Evolutionary conservation across 1,140 invertebrate species (phyloP).

Genomic region (Heliconius melpomene): DNA sequence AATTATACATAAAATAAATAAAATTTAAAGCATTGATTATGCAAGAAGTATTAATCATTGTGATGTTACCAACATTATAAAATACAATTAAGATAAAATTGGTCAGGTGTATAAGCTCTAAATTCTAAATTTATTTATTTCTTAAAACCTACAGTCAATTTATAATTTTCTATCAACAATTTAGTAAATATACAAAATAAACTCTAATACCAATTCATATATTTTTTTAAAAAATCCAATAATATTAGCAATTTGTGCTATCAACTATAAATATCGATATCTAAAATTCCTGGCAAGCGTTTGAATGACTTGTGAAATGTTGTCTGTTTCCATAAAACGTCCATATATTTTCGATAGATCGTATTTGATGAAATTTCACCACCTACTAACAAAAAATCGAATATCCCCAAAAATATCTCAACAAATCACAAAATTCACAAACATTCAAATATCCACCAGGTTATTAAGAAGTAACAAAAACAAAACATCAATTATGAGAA

Average conservation of each 20-base stretch:
- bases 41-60: not conserved
- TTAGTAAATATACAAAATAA: slow-evolving; percentile 7
- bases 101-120: slow-evolving; percentile 7
- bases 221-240: not conserved
- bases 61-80: not conserved
- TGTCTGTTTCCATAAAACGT: too few relatives aligned
- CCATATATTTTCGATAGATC: too few relatives aligned
- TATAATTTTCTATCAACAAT: slow-evolving; percentile 12
- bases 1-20: not conserved
- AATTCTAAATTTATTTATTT: not conserved
- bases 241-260: slow-evolving; percentile 1
- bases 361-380: too few relatives aligned
- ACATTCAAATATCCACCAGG: not conserved
- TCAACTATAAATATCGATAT: not conserved
- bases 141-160: not conserved
- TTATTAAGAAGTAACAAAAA: not conserved
- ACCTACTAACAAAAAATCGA: not conserved
- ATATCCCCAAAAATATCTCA: not conserved
- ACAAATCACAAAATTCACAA: not conserved
- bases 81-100: not conserved
- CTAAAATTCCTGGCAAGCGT: not conserved
- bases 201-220: not conserved
- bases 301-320: not conserved
- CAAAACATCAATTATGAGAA: slow-evolving; percentile 45
- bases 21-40: not conserved